These are phyloP conservation scores for Saxidomus purpurata DNA, from an alignment of 1,140 invertebrate genomes.

Conservation along the genomic window DNA sequence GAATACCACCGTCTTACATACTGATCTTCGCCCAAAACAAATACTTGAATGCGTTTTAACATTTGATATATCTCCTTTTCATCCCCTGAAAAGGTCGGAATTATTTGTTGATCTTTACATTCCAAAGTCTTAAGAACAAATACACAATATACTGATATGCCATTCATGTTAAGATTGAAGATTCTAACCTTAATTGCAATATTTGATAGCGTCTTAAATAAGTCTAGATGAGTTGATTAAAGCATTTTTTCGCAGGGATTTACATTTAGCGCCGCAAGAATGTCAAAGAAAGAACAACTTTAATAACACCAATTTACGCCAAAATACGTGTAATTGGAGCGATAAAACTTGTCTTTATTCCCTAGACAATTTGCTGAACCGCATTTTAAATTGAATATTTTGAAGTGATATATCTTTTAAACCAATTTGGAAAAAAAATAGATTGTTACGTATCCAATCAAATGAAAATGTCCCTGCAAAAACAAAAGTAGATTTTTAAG, in stretches of 20 bases:
- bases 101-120: conserved; percentile 45
- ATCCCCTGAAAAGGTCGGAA: conserved; percentile 16
- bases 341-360: neutral
- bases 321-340: conserved; percentile 3
- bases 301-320: conserved; percentile 35
- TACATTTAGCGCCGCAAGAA: neutral
- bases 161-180: neutral
- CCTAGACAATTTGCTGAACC: neutral
- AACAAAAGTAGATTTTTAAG: too few relatives aligned
- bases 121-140: neutral
- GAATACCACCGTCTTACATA: neutral
- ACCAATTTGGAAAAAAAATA: too few relatives aligned
- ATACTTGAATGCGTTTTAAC: conserved; percentile 39
- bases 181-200: conserved; percentile 12
- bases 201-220: conserved; percentile 42
- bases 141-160: neutral
- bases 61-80: conserved; percentile 39
- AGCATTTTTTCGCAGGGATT: conserved; percentile 33
- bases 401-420: too few relatives aligned
- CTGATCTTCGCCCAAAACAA: conserved; percentile 19
- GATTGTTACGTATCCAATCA: too few relatives aligned
- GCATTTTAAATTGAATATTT: neutral
- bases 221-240: conserved; percentile 26
- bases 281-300: neutral
- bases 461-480: too few relatives aligned